Percentiles rank a stretch among this genome's conserved stretches.
phyloP scores from a whole-genome alignment of 2,797 vertebrate species.

The Phrynocephalus vlangalii region DNA sequence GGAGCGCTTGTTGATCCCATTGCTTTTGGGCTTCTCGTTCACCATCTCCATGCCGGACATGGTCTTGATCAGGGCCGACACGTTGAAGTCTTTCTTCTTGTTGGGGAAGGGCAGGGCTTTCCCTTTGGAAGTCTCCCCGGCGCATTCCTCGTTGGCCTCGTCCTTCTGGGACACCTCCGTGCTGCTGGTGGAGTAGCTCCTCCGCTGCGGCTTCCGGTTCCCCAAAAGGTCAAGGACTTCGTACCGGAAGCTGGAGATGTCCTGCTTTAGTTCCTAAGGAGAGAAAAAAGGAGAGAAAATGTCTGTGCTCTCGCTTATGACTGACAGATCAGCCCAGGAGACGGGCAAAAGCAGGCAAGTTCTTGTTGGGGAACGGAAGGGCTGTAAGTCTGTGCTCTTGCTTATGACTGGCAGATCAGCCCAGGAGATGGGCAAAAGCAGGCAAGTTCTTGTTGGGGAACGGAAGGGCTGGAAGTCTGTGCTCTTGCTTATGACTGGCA shows the following conservation, averaged over 20 bases:
- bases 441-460: too few relatives aligned
- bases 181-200: constrained; percentile 91
- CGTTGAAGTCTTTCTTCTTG: constrained; percentile 81
- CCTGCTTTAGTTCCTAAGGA: constrained; percentile 92
- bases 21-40: constrained; percentile 91
- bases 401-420: too few relatives aligned
- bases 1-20: constrained; percentile 86
- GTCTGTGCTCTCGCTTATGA: too few relatives aligned
- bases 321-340: too few relatives aligned
- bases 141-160: constrained; percentile 75
- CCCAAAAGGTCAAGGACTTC: constrained; percentile 95
- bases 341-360: too few relatives aligned
- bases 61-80: constrained; percentile 88
- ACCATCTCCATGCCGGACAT: constrained; percentile 83
- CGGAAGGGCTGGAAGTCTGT: too few relatives aligned
- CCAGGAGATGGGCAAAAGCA: too few relatives aligned
- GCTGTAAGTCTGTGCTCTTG: too few relatives aligned
- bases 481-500: too few relatives aligned
- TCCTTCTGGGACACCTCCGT: constrained; percentile 86
- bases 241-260: constrained; percentile 97
- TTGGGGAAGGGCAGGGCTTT: constrained; percentile 85
- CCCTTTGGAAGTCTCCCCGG: constrained; percentile 84
- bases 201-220: constrained; percentile 90
- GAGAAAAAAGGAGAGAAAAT: not conserved
- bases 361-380: too few relatives aligned